Evolutionary conservation across 2,113 vertebrate species (phyloP).

Genomic region (Hippocampus mohnikei): DNA sequence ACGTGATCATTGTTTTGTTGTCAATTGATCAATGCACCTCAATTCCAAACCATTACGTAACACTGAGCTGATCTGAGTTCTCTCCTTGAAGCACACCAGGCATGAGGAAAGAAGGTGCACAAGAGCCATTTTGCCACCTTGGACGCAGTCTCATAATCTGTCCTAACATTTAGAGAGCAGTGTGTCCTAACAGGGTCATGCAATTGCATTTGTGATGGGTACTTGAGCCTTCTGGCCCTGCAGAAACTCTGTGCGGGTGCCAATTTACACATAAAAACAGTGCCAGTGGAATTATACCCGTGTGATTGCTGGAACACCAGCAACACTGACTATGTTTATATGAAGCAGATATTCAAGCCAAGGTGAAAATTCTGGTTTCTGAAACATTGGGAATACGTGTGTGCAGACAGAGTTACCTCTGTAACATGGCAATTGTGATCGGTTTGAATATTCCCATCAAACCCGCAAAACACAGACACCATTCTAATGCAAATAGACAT

Average conservation of each 20-base stretch:
- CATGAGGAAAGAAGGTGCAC: neutral
- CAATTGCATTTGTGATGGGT: neutral
- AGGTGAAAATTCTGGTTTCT: too few species aligned
- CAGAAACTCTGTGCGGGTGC: neutral
- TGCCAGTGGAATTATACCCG: neutral
- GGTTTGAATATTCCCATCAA: too few species aligned
- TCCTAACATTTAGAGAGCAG: slow-evolving; percentile 47
- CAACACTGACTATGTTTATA: too few species aligned
- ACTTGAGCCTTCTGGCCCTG: neutral
- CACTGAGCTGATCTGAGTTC: neutral
- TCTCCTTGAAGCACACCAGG: neutral
- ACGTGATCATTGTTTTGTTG: too few species aligned
- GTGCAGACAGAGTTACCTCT: too few species aligned
- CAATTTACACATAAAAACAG: neutral
- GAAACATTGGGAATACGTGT: too few species aligned
- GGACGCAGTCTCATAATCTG: slow-evolving; percentile 1
- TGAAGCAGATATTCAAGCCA: too few species aligned
- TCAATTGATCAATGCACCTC: too few species aligned
- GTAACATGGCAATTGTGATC: too few species aligned
- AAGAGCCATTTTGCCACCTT: neutral
- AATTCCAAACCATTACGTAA: slow-evolving; percentile 23
- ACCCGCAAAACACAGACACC: too few species aligned
- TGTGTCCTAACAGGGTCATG: slow-evolving; percentile 39
- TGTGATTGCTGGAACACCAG: neutral
- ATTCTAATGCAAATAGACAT: too few species aligned